phyloP scores from a whole-genome alignment of 2,888 invertebrate genomes.

The Antheraea yamamai region DNA sequence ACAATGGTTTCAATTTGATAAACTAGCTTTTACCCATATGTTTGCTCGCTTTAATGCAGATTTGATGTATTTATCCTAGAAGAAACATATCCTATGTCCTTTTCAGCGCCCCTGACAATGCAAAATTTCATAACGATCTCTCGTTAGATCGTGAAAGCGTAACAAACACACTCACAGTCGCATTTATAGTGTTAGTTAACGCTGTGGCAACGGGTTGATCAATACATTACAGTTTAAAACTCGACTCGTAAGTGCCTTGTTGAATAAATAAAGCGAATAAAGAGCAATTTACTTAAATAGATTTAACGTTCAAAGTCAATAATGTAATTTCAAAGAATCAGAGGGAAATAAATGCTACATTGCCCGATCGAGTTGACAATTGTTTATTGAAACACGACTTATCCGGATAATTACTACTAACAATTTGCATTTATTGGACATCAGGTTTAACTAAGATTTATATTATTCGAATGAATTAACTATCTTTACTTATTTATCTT shows the following conservation, averaged over 20 bases:
- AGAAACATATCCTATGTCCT: no score
- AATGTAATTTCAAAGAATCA: neutral
- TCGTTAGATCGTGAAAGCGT: no score
- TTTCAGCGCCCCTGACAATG: no score
- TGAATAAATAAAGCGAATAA: neutral
- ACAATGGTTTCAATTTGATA: neutral
- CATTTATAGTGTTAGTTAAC: no score
- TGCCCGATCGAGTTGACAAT: neutral
- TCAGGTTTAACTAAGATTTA: neutral
- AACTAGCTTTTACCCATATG: no score
- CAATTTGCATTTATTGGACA: neutral
- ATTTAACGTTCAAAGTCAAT: neutral
- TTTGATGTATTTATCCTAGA: no score
- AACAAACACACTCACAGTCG: no score
- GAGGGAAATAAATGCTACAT: neutral
- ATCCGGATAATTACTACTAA: neutral
- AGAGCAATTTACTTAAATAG: neutral
- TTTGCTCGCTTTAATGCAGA: no score
- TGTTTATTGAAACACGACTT: neutral
- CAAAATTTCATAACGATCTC: no score
- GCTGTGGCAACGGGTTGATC: neutral
- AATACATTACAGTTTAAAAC: neutral
- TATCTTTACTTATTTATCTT: neutral
- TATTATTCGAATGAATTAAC: neutral
- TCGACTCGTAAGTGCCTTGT: neutral